Percentiles rank a stretch among this genome's conserved stretches.
These are phyloP conservation scores for Eristalinus sepulchralis DNA, from an alignment of 2,888 invertebrate genomes.

Conservation along the genomic window DNA sequence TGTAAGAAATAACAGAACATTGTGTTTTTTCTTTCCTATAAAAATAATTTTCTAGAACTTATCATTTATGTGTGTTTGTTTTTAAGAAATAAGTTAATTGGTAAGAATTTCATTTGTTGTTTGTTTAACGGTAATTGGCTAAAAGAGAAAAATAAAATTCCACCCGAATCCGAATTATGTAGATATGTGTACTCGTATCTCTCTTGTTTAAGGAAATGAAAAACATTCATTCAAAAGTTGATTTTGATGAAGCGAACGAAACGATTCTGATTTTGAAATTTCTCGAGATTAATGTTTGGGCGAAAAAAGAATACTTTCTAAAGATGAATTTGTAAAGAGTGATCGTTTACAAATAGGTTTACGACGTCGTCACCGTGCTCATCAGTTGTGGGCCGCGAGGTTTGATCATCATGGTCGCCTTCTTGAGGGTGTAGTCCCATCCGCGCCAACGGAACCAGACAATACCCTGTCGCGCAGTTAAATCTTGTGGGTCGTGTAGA, in stretches of 20 bases:
- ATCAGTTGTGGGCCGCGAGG: conserved; percentile 82
- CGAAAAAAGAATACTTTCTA: conserved; percentile 61
- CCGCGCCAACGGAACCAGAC: conserved; percentile 98
- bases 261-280: conserved; percentile 13
- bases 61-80: conserved; percentile 37
- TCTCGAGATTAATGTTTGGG: conserved; percentile 47
- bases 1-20: conserved; percentile 16
- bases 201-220: conserved; percentile 34
- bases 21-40: conserved; percentile 45
- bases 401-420: conserved; percentile 95
- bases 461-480: conserved; percentile 94
- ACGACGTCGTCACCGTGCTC: conserved; percentile 73
- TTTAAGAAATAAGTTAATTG: conserved; percentile 61
- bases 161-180: conserved; percentile 27
- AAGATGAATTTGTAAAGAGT: conserved; percentile 46
- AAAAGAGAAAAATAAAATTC: conserved; percentile 46
- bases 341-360: conserved; percentile 47
- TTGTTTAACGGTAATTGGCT: conserved; percentile 61
- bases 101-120: conserved; percentile 46
- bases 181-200: conserved; percentile 10
- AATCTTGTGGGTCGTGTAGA: conserved; percentile 93
- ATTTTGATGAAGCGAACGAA: conserved; percentile 24
- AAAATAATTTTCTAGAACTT: conserved; percentile 63
- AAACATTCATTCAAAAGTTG: conserved; percentile 22
- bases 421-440: conserved; percentile 95